These are phyloP conservation scores for Dryadula phaetusa DNA, from an alignment of 2,888 invertebrate genomes.

Conservation along the genomic window DNA sequence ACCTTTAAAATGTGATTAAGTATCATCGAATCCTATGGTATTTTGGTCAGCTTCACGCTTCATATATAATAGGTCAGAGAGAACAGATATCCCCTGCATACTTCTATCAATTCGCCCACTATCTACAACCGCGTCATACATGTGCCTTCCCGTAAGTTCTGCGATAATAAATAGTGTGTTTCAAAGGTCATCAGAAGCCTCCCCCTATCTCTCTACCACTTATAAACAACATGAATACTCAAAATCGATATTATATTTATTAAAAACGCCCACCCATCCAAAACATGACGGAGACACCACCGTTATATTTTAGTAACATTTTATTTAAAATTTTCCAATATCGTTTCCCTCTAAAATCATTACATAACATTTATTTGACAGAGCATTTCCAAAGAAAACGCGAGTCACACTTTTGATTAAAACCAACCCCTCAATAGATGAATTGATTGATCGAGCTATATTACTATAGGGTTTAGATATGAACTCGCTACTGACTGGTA, in stretches of 20 bases:
- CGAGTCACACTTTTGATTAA: slow-evolving; percentile 44
- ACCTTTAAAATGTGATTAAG: no score
- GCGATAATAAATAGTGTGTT: no score
- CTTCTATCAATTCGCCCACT: no score
- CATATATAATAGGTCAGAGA: no score
- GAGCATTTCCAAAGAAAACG: slow-evolving; percentile 26
- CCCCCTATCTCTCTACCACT: no score
- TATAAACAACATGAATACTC: background rate
- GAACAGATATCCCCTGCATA: no score
- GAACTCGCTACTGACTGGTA: slow-evolving; percentile 3
- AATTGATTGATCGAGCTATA: slow-evolving; percentile 42
- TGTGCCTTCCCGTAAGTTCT: no score
- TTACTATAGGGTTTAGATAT: slow-evolving; percentile 23
- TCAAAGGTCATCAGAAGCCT: no score
- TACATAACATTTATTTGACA: slow-evolving; percentile 29
- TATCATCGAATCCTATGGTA: no score
- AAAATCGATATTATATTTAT: background rate
- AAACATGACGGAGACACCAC: slow-evolving; percentile 7
- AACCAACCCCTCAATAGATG: slow-evolving; percentile 33
- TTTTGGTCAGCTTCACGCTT: no score
- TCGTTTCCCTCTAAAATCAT: slow-evolving; percentile 28
- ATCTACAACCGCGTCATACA: no score
- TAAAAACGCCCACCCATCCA: background rate
- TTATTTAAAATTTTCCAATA: slow-evolving; percentile 24
- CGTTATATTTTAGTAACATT: background rate